Conservation (phyloP, 2,888 invertebrate genomes). For the Pachymerium ferrugineum region DNA sequence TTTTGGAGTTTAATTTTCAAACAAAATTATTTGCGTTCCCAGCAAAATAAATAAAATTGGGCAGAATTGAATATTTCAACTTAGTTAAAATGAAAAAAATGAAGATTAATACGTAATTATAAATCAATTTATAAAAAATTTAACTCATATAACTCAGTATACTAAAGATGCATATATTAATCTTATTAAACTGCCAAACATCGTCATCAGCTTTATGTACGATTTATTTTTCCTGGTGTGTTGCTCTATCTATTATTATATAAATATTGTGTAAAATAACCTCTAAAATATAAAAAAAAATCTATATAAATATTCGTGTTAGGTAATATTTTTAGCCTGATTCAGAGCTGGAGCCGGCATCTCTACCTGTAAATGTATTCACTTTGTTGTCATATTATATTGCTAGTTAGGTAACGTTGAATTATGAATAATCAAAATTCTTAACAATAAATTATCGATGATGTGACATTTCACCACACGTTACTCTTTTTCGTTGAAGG, state of each 20-base stretch:
- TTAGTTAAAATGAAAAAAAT: too few species aligned
- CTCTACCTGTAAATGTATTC: constrained; percentile 33
- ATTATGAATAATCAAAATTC: not conserved
- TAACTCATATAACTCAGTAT: not conserved
- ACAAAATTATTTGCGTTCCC: too few species aligned
- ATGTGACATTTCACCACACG: constrained; percentile 9
- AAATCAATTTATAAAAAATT: not conserved
- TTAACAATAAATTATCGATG: not conserved
- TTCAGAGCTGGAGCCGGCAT: constrained; percentile 30
- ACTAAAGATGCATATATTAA: not conserved
- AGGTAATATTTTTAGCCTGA: constrained; percentile 10
- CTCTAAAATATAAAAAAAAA: not conserved
- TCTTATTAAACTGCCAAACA: not conserved
- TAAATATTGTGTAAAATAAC: not conserved
- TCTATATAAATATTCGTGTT: not conserved
- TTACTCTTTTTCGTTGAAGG: constrained; percentile 10
- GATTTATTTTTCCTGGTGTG: too few species aligned
- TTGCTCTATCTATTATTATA: not conserved
- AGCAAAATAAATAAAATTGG: too few species aligned
- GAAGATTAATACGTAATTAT: too few species aligned
- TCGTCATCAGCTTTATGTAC: not conserved
- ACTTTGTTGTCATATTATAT: constrained; percentile 18
- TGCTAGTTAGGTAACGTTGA: not conserved
- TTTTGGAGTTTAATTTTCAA: too few species aligned
- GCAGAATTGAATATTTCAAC: too few species aligned